Evolutionary conservation across 2,113 vertebrate genomes (phyloP).

Genomic region (Podarcis muralis): DNA sequence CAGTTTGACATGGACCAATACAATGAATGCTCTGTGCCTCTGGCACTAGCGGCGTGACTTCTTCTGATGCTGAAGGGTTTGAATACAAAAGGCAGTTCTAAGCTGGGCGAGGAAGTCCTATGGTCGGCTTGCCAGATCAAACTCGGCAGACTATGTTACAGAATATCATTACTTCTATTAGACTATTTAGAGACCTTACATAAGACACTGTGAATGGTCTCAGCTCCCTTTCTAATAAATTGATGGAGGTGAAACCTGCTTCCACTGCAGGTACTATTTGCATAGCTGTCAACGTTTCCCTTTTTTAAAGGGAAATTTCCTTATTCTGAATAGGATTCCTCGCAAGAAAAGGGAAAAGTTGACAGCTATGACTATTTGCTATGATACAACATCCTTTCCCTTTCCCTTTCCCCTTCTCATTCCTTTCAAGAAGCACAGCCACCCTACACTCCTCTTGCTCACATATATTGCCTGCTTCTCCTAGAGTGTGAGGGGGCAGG

Average conservation of each 20-base stretch:
- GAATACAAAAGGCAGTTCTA: neutral
- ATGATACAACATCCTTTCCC: neutral
- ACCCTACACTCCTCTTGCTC: neutral
- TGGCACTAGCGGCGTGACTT: rapidly evolving
- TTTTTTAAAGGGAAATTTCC: too few relatives aligned
- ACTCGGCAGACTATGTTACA: neutral
- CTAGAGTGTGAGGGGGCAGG: neutral
- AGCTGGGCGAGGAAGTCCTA: neutral
- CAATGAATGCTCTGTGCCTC: neutral
- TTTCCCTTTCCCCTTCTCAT: neutral
- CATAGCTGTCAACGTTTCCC: too few relatives aligned
- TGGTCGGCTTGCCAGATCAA: neutral
- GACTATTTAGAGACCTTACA: neutral
- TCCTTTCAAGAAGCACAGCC: neutral
- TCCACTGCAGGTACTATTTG: neutral
- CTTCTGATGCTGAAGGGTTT: neutral
- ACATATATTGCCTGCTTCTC: neutral
- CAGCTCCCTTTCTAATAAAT: neutral
- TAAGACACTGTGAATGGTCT: neutral
- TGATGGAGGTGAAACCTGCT: neutral
- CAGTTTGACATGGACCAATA: neutral
- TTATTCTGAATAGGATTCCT: too few relatives aligned
- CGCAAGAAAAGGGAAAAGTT: too few relatives aligned
- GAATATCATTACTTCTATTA: neutral
- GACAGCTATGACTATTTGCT: neutral